These are phyloP conservation scores for Leptatherina wallacei DNA, from an alignment of 2,797 vertebrate genomes.

Conservation along the genomic window DNA sequence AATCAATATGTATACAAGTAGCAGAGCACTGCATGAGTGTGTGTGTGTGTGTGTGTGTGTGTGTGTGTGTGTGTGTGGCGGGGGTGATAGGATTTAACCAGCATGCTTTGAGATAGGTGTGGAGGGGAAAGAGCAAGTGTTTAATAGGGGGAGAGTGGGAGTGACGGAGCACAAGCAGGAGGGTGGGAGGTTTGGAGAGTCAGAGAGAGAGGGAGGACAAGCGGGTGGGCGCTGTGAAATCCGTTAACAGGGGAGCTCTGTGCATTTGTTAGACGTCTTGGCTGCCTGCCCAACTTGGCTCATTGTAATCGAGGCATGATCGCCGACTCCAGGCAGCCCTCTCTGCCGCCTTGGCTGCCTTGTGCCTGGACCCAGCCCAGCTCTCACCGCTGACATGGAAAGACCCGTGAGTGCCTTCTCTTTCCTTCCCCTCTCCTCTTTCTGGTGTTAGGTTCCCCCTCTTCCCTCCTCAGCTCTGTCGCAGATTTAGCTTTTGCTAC, in stretches of 20 bases:
- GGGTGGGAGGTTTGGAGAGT: constrained; percentile 62
- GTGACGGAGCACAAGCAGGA: constrained; percentile 62
- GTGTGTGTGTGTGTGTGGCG: too few species aligned
- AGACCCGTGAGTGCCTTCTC: constrained; percentile 91
- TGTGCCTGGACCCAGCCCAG: constrained; percentile 87
- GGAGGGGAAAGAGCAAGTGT: constrained; percentile 77
- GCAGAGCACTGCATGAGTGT: too few species aligned
- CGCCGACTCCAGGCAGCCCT: constrained; percentile 89
- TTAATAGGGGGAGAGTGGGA: constrained; percentile 63
- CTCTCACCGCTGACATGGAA: constrained; percentile 87
- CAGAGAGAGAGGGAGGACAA: constrained; percentile 56
- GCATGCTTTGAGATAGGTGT: constrained; percentile 60
- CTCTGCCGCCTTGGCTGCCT: constrained; percentile 87
- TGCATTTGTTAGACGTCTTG: constrained; percentile 86
- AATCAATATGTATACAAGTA: too few species aligned
- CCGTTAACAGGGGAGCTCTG: constrained; percentile 82
- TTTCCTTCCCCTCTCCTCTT: constrained; percentile 49
- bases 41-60: neutral
- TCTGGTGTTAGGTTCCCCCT: constrained; percentile 54
- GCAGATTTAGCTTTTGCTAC: constrained; percentile 70
- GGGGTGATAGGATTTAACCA: constrained; percentile 32
- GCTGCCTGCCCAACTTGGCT: constrained; percentile 91
- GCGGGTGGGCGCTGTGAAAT: constrained; percentile 79
- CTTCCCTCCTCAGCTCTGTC: constrained; percentile 58
- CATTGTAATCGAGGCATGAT: constrained; percentile 99